A percentile compares a stretch with the other conserved stretches of the same genome.
These are phyloP conservation scores for Ceratina australensis DNA, from an alignment of 1,140 invertebrate genomes.

Conservation along the genomic window DNA sequence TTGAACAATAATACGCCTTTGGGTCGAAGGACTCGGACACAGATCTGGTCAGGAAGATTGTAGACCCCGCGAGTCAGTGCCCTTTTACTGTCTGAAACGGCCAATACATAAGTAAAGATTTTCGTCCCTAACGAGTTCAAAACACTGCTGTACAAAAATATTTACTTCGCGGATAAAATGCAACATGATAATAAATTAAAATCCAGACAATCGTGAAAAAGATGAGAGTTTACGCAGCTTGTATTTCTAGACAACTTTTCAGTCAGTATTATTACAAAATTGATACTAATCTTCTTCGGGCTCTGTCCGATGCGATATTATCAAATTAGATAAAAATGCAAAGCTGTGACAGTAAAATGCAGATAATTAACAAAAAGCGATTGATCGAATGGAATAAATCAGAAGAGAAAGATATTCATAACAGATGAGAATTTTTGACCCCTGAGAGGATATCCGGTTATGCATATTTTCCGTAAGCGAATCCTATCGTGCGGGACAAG, in stretches of 20 bases:
- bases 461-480: slow-evolving; percentile 33
- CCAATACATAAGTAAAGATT: slow-evolving; percentile 38
- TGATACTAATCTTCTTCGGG: too few species aligned
- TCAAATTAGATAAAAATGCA: too few species aligned
- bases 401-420: too few species aligned
- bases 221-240: too few species aligned
- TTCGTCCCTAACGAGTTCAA: slow-evolving; percentile 47
- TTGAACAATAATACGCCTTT: slow-evolving; percentile 63
- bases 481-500: slow-evolving; percentile 35
- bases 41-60: slow-evolving; percentile 68
- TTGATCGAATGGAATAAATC: too few species aligned
- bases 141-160: slow-evolving; percentile 38
- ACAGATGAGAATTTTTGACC: too few species aligned
- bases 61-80: slow-evolving; percentile 67
- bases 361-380: too few species aligned
- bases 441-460: slow-evolving; percentile 39
- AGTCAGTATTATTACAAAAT: too few species aligned
- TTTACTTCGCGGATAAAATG: background rate
- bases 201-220: too few species aligned
- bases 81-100: slow-evolving; percentile 58
- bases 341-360: too few species aligned
- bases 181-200: background rate
- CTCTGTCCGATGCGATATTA: too few species aligned
- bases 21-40: slow-evolving; percentile 61
- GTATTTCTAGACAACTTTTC: too few species aligned